Evolutionary conservation across 2,113 vertebrate genomes (phyloP).

Genomic region (Myotis davidii): DNA sequence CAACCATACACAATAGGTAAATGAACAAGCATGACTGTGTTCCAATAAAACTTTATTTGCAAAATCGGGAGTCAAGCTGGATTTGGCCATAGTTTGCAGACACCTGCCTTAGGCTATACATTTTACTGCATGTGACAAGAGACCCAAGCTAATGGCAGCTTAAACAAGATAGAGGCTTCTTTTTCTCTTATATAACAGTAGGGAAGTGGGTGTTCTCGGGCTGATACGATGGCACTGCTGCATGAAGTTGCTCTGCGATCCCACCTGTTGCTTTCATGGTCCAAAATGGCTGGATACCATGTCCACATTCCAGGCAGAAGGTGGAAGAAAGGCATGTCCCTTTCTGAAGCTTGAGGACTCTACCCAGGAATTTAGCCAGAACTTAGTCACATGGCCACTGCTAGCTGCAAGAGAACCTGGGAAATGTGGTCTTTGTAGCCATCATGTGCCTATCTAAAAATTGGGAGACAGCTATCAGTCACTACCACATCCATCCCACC

Average conservation of each 20-base stretch:
- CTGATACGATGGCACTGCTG: neutral
- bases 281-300: neutral
- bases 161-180: neutral
- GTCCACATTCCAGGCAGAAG: neutral
- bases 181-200: neutral
- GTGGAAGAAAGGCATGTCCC: neutral
- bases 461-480: neutral
- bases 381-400: neutral
- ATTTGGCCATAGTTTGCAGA: neutral
- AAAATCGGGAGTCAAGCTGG: neutral
- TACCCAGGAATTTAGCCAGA: neutral
- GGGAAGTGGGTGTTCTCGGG: neutral
- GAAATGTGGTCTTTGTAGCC: neutral
- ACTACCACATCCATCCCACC: neutral
- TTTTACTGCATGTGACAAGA: neutral
- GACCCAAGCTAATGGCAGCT: neutral
- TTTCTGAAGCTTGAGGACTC: neutral
- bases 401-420: conserved; percentile 16
- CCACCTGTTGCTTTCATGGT: neutral
- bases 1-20: neutral
- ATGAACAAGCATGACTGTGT: neutral
- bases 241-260: neutral
- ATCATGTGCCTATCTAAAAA: neutral
- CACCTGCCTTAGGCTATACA: neutral
- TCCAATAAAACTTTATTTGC: conserved; percentile 34